Percentiles rank a stretch among this genome's conserved stretches.
Conservation (phyloP, 1,140 invertebrate species). For the Dinoponera quadriceps region DNA sequence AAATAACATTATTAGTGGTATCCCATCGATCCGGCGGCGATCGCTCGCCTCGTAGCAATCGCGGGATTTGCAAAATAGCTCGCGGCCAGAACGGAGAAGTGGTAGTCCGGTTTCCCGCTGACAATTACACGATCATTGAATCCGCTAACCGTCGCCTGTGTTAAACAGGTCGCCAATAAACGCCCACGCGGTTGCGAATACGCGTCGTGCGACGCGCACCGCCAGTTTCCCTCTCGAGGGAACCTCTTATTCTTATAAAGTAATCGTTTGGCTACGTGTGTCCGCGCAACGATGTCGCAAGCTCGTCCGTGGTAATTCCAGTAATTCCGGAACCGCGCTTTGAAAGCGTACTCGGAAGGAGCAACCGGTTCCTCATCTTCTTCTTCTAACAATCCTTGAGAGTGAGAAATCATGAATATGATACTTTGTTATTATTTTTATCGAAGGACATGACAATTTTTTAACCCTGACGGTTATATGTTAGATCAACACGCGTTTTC, state of each 20-base stretch:
- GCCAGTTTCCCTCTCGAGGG: slow-evolving; percentile 43
- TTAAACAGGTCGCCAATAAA: slow-evolving; percentile 75
- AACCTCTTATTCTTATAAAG: slow-evolving; percentile 47
- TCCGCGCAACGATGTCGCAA: slow-evolving; percentile 1
- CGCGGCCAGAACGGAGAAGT: slow-evolving; percentile 24
- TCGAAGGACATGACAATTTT: too few relatives aligned
- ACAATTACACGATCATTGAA: slow-evolving; percentile 76
- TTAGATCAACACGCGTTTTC: too few relatives aligned
- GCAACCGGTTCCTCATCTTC: not conserved
- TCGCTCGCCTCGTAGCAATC: slow-evolving; percentile 30
- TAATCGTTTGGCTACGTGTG: slow-evolving; percentile 38
- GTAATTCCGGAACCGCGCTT: not conserved
- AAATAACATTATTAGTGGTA: slow-evolving; percentile 29
- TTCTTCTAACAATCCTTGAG: not conserved
- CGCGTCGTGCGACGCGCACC: slow-evolving; percentile 31
- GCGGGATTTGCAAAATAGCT: slow-evolving; percentile 30
- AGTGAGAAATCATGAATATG: not conserved
- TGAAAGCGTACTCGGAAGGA: not conserved
- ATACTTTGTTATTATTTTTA: too few relatives aligned
- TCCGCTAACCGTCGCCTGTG: slow-evolving; percentile 71
- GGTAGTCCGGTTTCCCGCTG: slow-evolving; percentile 65
- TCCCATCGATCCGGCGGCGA: slow-evolving; percentile 1
- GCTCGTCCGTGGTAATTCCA: slow-evolving; percentile 2
- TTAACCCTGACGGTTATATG: too few relatives aligned
- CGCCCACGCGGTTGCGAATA: slow-evolving; percentile 70